A percentile compares a stretch with the other conserved stretches of the same genome.
Evolutionary conservation across 2,797 vertebrate species (phyloP).

Genomic region (Poecilia wingei): DNA sequence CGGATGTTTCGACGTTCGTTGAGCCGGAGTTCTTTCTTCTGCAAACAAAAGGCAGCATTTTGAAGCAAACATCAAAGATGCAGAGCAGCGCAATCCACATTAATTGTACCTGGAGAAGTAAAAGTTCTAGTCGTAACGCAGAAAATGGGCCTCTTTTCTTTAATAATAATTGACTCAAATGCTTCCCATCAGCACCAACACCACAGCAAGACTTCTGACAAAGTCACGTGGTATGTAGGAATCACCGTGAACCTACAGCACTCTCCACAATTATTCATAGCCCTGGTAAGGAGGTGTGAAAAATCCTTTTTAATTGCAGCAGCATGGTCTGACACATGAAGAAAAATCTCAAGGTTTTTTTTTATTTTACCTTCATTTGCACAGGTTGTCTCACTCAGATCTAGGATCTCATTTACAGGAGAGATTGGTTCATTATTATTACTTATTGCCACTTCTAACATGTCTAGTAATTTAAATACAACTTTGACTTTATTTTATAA

Average conservation of each 20-base stretch:
- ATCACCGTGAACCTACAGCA: background rate
- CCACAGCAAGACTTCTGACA: slow-evolving; percentile 36
- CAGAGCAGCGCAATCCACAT: slow-evolving; percentile 27
- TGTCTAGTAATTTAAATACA: background rate
- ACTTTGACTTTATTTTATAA: background rate
- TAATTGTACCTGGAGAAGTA: slow-evolving; percentile 56
- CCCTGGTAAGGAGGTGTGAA: background rate
- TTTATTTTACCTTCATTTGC: no score
- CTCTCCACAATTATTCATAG: background rate
- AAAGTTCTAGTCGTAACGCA: slow-evolving; percentile 29
- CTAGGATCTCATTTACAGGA: no score
- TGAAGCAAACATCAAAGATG: slow-evolving; percentile 64
- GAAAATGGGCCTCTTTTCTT: slow-evolving; percentile 48
- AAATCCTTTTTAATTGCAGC: background rate
- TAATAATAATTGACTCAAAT: slow-evolving; percentile 46
- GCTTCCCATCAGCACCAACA: slow-evolving; percentile 47
- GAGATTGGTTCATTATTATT: no score
- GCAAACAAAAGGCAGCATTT: slow-evolving; percentile 43
- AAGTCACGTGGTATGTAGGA: slow-evolving; percentile 27
- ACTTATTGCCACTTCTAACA: background rate
- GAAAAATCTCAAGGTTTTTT: background rate
- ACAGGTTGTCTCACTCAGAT: no score
- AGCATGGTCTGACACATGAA: background rate
- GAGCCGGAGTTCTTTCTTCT: slow-evolving; percentile 39
- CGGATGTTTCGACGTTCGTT: slow-evolving; percentile 52